Evolutionary conservation across 37 sponge, comb jelly and placozoan genomes (phyloP).

Genomic region (Ianthella basta): DNA sequence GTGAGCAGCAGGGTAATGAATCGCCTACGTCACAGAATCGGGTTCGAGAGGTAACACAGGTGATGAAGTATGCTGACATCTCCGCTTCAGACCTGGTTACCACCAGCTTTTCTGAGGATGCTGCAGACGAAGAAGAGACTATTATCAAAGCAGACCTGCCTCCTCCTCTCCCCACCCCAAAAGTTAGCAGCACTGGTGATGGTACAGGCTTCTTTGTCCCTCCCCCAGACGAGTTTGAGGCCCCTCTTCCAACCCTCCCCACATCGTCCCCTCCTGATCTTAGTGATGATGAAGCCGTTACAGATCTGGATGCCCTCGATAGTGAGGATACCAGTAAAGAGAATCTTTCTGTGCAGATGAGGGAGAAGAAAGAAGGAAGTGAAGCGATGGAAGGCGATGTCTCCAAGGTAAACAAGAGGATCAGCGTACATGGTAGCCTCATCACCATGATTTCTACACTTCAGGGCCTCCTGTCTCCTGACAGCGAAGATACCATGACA

Average conservation of each 20-base stretch:
- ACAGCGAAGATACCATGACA: neutral
- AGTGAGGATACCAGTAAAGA: no score
- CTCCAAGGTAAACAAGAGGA: neutral
- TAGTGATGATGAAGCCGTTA: slow-evolving; percentile 2
- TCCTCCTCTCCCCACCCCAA: slow-evolving; percentile 20
- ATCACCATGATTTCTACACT: slow-evolving; percentile 24
- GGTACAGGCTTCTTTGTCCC: slow-evolving; percentile 20
- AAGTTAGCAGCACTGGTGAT: neutral
- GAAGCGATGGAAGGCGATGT: no score
- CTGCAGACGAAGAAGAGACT: neutral
- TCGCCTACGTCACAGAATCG: no score
- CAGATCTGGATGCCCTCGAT: neutral
- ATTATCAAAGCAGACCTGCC: neutral
- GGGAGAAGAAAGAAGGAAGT: neutral
- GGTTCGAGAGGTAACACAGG: neutral
- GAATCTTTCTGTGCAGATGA: neutral
- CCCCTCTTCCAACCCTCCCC: slow-evolving; percentile 9
- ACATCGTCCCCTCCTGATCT: slow-evolving; percentile 14
- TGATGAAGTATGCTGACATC: slow-evolving; percentile 5
- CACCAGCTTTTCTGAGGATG: slow-evolving; percentile 31
- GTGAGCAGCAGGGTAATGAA: neutral
- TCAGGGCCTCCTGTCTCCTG: slow-evolving; percentile 22
- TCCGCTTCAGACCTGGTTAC: neutral
- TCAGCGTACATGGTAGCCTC: slow-evolving; percentile 25
- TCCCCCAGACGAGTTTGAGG: slow-evolving; percentile 32